Conservation (phyloP, 2,797 vertebrate genomes). For the Zenarchopterus dispar region DNA sequence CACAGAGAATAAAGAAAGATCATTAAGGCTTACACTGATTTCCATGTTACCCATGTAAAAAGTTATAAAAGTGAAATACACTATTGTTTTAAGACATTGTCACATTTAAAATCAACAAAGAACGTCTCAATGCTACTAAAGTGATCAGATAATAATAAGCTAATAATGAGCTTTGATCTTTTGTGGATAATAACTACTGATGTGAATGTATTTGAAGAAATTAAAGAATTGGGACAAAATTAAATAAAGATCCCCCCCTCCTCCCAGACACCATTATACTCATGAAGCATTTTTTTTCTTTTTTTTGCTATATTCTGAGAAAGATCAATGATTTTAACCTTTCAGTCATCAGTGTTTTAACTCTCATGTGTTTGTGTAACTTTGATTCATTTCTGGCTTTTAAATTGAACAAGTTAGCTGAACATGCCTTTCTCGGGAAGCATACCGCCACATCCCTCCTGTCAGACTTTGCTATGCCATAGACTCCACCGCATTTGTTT, state of each 20-base stretch:
- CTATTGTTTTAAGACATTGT: slow-evolving; percentile 2
- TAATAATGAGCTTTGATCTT: not conserved
- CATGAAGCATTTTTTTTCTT: slow-evolving; percentile 21
- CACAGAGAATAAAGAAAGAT: too few species aligned
- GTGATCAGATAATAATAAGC: not conserved
- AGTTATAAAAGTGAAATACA: not conserved
- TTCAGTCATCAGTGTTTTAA: slow-evolving; percentile 25
- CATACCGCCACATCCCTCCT: slow-evolving; percentile 31
- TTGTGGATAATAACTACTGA: slow-evolving; percentile 25
- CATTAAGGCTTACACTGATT: not conserved
- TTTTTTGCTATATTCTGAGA: slow-evolving; percentile 10
- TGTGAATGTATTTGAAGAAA: slow-evolving; percentile 65
- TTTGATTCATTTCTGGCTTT: slow-evolving; percentile 15
- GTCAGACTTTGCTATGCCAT: slow-evolving; percentile 48
- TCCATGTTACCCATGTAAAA: slow-evolving; percentile 2
- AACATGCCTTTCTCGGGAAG: slow-evolving; percentile 35
- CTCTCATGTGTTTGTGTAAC: slow-evolving; percentile 30
- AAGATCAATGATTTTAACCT: slow-evolving; percentile 32
- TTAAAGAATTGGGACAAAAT: slow-evolving; percentile 14
- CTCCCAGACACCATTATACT: slow-evolving; percentile 40
- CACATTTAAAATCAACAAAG: not conserved
- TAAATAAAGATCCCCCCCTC: slow-evolving; percentile 29
- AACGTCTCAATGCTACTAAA: not conserved
- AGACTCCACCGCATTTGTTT: slow-evolving; percentile 42
- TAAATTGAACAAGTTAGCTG: slow-evolving; percentile 18